Evolutionary conservation across 2,888 invertebrate species (phyloP).

Genomic region (Apodemia zela): DNA sequence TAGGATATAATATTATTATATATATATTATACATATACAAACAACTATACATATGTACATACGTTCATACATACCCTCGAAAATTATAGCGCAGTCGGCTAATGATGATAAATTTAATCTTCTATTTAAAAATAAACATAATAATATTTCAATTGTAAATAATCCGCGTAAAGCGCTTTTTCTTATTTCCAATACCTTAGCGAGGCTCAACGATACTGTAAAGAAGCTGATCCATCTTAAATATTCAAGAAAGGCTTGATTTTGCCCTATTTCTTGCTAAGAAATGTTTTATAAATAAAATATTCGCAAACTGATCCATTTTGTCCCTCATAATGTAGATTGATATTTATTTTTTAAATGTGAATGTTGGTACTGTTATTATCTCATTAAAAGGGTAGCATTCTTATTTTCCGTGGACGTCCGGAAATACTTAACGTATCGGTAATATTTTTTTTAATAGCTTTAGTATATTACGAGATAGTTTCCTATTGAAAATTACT

Average conservation of each 20-base stretch:
- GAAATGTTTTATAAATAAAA: constrained; percentile 1
- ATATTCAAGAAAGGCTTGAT: constrained; percentile 6
- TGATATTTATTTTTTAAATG: background rate
- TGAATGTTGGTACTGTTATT: too few species aligned
- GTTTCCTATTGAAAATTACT: too few species aligned
- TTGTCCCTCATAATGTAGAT: background rate
- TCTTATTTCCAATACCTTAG: background rate
- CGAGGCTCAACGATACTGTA: background rate
- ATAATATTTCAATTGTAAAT: background rate
- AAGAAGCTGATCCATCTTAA: background rate
- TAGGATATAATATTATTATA: too few species aligned
- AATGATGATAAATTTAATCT: background rate
- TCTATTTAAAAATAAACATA: background rate
- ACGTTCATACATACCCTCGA: too few species aligned
- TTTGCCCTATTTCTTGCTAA: background rate
- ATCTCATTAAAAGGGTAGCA: too few species aligned
- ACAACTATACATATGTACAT: too few species aligned
- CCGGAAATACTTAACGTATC: too few species aligned
- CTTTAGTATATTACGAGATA: too few species aligned
- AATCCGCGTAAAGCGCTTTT: background rate
- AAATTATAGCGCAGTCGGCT: too few species aligned
- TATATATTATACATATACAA: too few species aligned
- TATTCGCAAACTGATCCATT: background rate
- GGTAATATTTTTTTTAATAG: too few species aligned
- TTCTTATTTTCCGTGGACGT: too few species aligned